phyloP scores from a whole-genome alignment of 2,113 vertebrate species.

The Takifugu bimaculatus region DNA sequence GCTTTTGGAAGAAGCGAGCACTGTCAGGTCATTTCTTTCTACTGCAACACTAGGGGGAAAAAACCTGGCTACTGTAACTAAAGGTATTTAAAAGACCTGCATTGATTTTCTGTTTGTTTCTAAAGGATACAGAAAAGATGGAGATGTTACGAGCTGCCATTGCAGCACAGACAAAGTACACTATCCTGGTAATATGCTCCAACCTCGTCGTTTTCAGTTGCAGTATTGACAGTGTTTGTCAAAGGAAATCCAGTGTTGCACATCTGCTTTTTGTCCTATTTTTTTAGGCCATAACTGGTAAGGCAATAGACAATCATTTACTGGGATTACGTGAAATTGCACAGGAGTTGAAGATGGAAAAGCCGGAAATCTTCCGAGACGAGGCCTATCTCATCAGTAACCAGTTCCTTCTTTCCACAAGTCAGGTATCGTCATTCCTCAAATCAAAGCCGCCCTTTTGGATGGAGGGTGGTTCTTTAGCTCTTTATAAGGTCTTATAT shows the following conservation, averaged over 20 bases:
- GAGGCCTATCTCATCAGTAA: slow-evolving; percentile 86
- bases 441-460: neutral
- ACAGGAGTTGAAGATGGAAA: slow-evolving; percentile 79
- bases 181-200: slow-evolving; percentile 78
- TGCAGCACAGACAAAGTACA: slow-evolving; percentile 87
- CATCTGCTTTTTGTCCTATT: neutral
- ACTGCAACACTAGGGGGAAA: neutral
- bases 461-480: too few relatives aligned
- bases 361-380: slow-evolving; percentile 88
- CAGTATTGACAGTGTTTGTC: neutral
- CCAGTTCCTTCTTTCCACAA: slow-evolving; percentile 91
- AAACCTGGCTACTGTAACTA: slow-evolving; percentile 17
- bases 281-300: slow-evolving; percentile 87
- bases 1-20: neutral
- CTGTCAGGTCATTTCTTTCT: slow-evolving; percentile 1
- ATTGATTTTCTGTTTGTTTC: slow-evolving; percentile 28
- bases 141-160: slow-evolving; percentile 81
- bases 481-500: neutral
- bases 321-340: slow-evolving; percentile 86
- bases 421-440: slow-evolving; percentile 80
- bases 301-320: slow-evolving; percentile 97
- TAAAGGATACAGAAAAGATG: slow-evolving; percentile 85
- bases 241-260: slow-evolving; percentile 3
- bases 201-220: neutral
- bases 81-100: slow-evolving; percentile 1